Percentiles rank a stretch among this genome's conserved stretches.
phyloP scores from a whole-genome alignment of 2,113 vertebrate genomes.

The Chrysemys picta region DNA sequence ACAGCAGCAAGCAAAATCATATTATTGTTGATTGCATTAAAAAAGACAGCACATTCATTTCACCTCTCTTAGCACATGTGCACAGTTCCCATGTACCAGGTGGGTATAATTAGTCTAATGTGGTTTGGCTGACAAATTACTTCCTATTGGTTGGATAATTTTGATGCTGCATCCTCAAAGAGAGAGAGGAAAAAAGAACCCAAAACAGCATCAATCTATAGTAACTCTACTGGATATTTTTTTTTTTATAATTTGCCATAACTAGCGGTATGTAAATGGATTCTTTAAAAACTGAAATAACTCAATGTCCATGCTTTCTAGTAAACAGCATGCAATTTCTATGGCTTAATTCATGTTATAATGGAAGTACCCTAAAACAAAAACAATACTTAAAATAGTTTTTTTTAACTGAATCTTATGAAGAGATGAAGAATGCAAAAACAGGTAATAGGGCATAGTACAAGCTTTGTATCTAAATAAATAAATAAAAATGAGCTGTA shows the following conservation, averaged over 20 bases:
- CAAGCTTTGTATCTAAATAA: neutral
- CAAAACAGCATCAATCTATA: neutral
- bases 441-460: neutral
- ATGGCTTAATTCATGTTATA: neutral
- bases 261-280: neutral
- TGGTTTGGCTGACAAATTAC: slow-evolving; percentile 58
- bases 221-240: neutral
- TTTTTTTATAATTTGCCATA: neutral
- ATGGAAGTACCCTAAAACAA: neutral
- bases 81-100: slow-evolving; percentile 55
- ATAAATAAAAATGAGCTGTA: neutral
- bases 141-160: slow-evolving; percentile 45
- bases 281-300: neutral
- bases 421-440: rapidly evolving
- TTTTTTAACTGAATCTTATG: neutral
- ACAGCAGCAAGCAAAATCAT: slow-evolving; percentile 53
- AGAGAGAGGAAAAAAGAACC: neutral
- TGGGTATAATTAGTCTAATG: slow-evolving; percentile 69
- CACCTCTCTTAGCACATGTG: slow-evolving; percentile 17
- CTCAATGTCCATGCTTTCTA: neutral
- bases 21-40: slow-evolving; percentile 56
- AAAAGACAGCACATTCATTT: slow-evolving; percentile 61
- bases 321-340: neutral
- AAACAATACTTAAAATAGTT: neutral
- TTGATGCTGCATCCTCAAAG: slow-evolving; percentile 4